These are phyloP conservation scores for Sarcophaga bullata DNA, from an alignment of 1,140 invertebrate genomes.

Conservation along the genomic window DNA sequence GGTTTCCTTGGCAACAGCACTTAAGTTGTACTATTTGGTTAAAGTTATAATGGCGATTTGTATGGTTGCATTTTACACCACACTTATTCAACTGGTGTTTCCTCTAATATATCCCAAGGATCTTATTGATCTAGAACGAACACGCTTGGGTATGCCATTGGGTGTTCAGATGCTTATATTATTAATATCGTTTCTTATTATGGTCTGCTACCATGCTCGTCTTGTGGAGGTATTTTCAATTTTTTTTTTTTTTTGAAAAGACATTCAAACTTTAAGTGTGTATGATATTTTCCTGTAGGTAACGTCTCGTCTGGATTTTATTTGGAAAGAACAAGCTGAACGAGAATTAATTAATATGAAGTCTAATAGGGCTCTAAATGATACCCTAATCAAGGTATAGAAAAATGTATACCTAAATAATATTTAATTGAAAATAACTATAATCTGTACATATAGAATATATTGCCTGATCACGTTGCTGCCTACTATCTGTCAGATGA, in stretches of 20 bases:
- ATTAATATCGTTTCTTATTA: slow-evolving; percentile 82
- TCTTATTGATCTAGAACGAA: slow-evolving; percentile 51
- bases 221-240: slow-evolving; percentile 74
- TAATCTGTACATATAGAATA: slow-evolving; percentile 71
- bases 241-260: too few relatives aligned
- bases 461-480: slow-evolving; percentile 95
- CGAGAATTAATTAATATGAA: slow-evolving; percentile 90
- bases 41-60: slow-evolving; percentile 84
- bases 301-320: slow-evolving; percentile 89
- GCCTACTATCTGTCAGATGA: slow-evolving; percentile 88
- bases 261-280: too few relatives aligned
- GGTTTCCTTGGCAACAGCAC: slow-evolving; percentile 88
- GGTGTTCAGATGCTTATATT: slow-evolving; percentile 83
- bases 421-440: background rate
- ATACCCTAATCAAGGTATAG: slow-evolving; percentile 65
- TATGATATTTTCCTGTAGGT: slow-evolving; percentile 65
- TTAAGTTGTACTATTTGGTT: slow-evolving; percentile 91
- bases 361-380: slow-evolving; percentile 65
- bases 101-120: slow-evolving; percentile 63
- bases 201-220: slow-evolving; percentile 91
- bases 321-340: slow-evolving; percentile 95
- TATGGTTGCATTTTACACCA: slow-evolving; percentile 78
- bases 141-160: slow-evolving; percentile 70
- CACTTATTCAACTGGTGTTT: slow-evolving; percentile 75
- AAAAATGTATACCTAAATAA: background rate